These are phyloP conservation scores for Aphidoletes aphidimyza DNA, from an alignment of 2,888 invertebrate genomes.

Conservation along the genomic window DNA sequence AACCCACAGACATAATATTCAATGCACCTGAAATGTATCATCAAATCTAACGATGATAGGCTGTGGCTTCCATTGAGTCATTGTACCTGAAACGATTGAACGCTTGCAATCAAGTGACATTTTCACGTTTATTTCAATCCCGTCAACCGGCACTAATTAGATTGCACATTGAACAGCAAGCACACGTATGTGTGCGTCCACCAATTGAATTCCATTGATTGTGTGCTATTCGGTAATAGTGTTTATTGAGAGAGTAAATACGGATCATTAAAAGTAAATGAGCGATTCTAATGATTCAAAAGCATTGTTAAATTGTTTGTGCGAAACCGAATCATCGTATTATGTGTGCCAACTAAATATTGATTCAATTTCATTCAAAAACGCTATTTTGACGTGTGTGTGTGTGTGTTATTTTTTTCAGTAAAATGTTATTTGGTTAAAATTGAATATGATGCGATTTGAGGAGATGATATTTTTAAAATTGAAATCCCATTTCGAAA, in stretches of 20 bases:
- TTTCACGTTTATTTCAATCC: not conserved
- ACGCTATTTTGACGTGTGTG: too few species aligned
- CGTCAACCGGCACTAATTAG: constrained; percentile 29
- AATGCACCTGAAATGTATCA: constrained; percentile 15
- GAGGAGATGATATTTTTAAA: not conserved
- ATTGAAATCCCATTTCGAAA: not conserved
- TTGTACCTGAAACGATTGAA: not conserved
- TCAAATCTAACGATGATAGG: not conserved
- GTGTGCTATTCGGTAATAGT: not conserved
- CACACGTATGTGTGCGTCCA: not conserved
- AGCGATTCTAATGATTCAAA: not conserved
- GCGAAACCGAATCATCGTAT: not conserved
- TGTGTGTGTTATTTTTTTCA: too few species aligned
- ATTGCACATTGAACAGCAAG: not conserved
- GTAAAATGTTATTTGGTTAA: too few species aligned
- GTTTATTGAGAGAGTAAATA: not conserved
- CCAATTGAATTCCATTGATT: not conserved
- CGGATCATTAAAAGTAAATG: constrained; percentile 9
- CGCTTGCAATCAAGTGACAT: not conserved
- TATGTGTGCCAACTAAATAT: constrained; percentile 31
- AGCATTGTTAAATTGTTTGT: constrained; percentile 27
- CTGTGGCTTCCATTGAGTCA: constrained; percentile 18
- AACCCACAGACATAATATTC: too few species aligned
- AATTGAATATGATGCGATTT: constrained; percentile 3
- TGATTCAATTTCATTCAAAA: not conserved